Evolutionary conservation across 2,888 invertebrate species (phyloP).

Genomic region (Timema cristinae): DNA sequence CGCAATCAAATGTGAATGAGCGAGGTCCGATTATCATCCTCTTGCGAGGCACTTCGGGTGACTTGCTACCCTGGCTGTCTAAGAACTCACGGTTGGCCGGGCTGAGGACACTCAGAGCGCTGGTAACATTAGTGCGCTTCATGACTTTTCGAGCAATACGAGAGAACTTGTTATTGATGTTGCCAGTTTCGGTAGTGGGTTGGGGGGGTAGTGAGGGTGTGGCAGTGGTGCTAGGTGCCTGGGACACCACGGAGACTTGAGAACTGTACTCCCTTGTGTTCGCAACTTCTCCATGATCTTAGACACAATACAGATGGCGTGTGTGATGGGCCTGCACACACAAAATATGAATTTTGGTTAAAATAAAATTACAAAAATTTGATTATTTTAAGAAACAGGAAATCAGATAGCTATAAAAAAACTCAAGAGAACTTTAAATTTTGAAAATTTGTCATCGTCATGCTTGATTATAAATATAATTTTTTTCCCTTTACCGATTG

Average conservation of each 20-base stretch:
- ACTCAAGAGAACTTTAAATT: no score
- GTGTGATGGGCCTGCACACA: conserved; percentile 67
- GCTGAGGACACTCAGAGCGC: conserved; percentile 39
- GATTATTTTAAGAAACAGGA: no score
- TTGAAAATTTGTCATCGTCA: no score
- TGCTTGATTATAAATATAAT: no score
- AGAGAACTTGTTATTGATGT: conserved; percentile 34
- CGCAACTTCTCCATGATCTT: conserved; percentile 63
- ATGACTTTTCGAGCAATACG: conserved; percentile 37
- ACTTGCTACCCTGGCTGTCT: conserved; percentile 40
- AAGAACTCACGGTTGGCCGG: conserved; percentile 44
- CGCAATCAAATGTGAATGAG: conserved; percentile 41
- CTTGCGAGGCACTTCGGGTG: conserved; percentile 35
- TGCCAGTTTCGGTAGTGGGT: not conserved
- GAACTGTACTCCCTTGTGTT: conserved; percentile 31
- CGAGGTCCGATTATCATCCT: conserved; percentile 41
- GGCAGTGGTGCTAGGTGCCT: conserved; percentile 4
- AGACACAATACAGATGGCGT: conserved; percentile 76
- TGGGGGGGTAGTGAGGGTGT: conserved; percentile 6
- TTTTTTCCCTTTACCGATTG: no score
- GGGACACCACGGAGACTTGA: conserved; percentile 18
- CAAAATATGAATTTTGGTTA: no score
- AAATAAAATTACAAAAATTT: no score
- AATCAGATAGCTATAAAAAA: no score
- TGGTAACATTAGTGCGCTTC: conserved; percentile 28